phyloP scores from a whole-genome alignment of 2,888 invertebrate genomes.

The Drosophila paracracens region DNA sequence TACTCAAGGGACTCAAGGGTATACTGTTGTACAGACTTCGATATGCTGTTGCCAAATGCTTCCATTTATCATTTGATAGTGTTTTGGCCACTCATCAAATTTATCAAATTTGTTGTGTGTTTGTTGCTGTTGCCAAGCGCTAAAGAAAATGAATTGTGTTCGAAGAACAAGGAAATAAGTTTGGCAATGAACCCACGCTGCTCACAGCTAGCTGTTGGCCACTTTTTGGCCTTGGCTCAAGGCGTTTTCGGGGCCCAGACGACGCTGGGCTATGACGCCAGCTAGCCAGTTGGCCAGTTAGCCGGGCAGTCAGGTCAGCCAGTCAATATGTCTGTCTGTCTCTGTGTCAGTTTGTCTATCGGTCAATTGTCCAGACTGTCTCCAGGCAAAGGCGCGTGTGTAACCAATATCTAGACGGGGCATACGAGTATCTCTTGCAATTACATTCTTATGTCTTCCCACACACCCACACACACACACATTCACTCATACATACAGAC shows the following conservation, averaged over 20 bases:
- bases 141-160: slow-evolving; percentile 53
- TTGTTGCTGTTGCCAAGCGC: slow-evolving; percentile 43
- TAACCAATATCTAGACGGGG: slow-evolving; percentile 53
- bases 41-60: neutral
- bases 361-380: slow-evolving; percentile 27
- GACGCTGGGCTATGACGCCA: slow-evolving; percentile 57
- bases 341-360: slow-evolving; percentile 7
- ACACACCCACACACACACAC: slow-evolving; percentile 15
- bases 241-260: slow-evolving; percentile 32
- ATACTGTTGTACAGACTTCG: neutral
- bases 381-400: slow-evolving; percentile 43
- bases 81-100: slow-evolving; percentile 11
- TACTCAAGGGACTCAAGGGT: neutral
- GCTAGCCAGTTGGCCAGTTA: slow-evolving; percentile 1
- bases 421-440: slow-evolving; percentile 34
- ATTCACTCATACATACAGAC: slow-evolving; percentile 1
- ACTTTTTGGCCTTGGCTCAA: slow-evolving; percentile 10
- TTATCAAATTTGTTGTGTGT: slow-evolving; percentile 55
- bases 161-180: slow-evolving; percentile 72
- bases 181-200: slow-evolving; percentile 68
- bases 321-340: neutral
- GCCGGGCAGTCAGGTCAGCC: neutral
- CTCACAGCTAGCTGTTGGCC: neutral
- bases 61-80: neutral
- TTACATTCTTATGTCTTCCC: slow-evolving; percentile 74